Conservation (phyloP, 2,797 vertebrate species). For the Sebastes elongatus region DNA sequence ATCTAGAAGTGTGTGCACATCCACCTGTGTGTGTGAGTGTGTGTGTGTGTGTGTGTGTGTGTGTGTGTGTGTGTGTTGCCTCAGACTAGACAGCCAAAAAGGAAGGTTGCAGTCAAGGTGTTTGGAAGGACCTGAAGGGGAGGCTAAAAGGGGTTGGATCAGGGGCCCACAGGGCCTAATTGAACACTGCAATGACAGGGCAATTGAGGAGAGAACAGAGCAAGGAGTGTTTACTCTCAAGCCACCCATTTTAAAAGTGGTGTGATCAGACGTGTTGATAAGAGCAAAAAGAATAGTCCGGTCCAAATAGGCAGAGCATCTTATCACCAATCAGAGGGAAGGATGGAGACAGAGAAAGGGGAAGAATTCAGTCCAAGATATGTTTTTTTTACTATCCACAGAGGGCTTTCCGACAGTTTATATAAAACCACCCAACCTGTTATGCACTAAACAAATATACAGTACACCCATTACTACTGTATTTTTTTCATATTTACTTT, state of each 20-base stretch:
- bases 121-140: constrained; percentile 13
- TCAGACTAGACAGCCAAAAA: constrained; percentile 27
- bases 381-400: constrained; percentile 9
- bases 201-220: constrained; percentile 27
- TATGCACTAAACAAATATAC: not conserved
- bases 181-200: constrained; percentile 51
- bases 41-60: constrained; percentile 32
- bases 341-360: not conserved
- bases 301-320: constrained; percentile 46
- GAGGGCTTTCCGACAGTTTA: not conserved
- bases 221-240: constrained; percentile 51
- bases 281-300: constrained; percentile 41
- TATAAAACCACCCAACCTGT: not conserved
- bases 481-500: not conserved
- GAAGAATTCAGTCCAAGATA: constrained; percentile 5
- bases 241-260: constrained; percentile 55
- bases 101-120: constrained; percentile 60
- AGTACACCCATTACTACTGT: not conserved
- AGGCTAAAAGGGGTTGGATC: constrained; percentile 41
- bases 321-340: constrained; percentile 38
- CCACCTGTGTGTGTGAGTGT: constrained; percentile 9
- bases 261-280: constrained; percentile 61
- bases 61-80: constrained; percentile 7
- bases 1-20: constrained; percentile 21
- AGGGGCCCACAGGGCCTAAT: constrained; percentile 41